phyloP scores from a whole-genome alignment of 1,140 invertebrate species.

The Heliothis subflexa region DNA sequence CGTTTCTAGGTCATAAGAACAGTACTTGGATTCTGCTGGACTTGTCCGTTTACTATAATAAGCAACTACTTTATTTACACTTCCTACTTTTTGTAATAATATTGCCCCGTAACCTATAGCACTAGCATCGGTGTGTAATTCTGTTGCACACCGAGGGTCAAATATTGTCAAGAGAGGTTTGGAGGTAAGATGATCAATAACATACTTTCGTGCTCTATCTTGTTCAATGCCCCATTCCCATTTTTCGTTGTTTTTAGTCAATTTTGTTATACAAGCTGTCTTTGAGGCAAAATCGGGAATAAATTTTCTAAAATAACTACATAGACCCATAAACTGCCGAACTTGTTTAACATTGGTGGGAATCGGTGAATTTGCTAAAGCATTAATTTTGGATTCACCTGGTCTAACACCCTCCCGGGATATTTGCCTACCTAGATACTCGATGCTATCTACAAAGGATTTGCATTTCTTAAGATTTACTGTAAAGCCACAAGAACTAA shows the following conservation, averaged over 20 bases:
- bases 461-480: background rate
- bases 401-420: background rate
- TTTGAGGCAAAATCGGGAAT: constrained; percentile 6
- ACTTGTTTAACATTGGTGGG: constrained; percentile 10
- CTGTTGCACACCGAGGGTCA: background rate
- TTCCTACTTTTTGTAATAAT: background rate
- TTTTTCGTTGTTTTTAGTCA: background rate
- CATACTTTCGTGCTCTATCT: constrained; percentile 1
- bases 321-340: background rate
- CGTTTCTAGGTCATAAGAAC: background rate
- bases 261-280: background rate
- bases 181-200: background rate
- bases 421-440: constrained; percentile 12
- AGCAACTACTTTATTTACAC: background rate
- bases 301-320: constrained; percentile 15
- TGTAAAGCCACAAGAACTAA: background rate
- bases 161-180: background rate
- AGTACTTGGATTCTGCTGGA: background rate
- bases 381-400: background rate
- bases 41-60: constrained; percentile 15
- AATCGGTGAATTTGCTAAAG: background rate
- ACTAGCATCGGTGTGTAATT: constrained; percentile 10
- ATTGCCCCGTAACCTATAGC: background rate
- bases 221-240: background rate
- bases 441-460: background rate